Evolutionary conservation across 2,888 invertebrate species (phyloP).

Genomic region (Agonopterix heracliana): DNA sequence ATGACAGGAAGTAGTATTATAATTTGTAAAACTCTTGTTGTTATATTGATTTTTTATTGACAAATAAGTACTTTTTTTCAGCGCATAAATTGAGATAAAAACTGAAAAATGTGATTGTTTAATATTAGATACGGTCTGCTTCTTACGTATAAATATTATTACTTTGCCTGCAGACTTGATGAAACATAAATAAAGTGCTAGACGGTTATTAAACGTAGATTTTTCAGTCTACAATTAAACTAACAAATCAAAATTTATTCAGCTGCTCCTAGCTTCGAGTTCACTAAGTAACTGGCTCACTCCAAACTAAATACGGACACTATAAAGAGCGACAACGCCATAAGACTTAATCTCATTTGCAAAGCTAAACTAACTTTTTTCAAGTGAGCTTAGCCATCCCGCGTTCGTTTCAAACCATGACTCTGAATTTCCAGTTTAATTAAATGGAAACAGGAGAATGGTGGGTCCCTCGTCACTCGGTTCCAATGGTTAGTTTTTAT

Average conservation of each 20-base stretch:
- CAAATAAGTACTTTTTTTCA: no score
- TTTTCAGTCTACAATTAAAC: neutral
- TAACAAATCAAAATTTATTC: conserved; percentile 3
- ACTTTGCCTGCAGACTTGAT: no score
- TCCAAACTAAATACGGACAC: conserved; percentile 22
- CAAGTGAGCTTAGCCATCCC: conserved; percentile 35
- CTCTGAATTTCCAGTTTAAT: conserved; percentile 64
- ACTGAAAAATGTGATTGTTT: no score
- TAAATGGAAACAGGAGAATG: conserved; percentile 69
- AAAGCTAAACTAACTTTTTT: conserved; percentile 50
- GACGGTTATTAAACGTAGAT: neutral
- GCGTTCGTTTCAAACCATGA: conserved; percentile 38
- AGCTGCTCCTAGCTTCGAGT: neutral
- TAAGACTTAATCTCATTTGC: conserved; percentile 55
- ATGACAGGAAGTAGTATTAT: no score
- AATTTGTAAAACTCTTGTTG: no score
- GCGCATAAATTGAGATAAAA: no score
- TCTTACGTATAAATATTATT: no score
- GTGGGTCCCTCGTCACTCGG: conserved; percentile 47
- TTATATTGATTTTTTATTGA: no score
- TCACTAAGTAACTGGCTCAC: conserved; percentile 5
- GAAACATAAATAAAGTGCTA: no score
- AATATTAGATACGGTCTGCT: no score
- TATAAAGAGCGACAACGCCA: conserved; percentile 31
- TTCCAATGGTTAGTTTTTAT: conserved; percentile 53